Conservation (phyloP, 2,113 vertebrate genomes). For the Brevimyrus niger region DNA sequence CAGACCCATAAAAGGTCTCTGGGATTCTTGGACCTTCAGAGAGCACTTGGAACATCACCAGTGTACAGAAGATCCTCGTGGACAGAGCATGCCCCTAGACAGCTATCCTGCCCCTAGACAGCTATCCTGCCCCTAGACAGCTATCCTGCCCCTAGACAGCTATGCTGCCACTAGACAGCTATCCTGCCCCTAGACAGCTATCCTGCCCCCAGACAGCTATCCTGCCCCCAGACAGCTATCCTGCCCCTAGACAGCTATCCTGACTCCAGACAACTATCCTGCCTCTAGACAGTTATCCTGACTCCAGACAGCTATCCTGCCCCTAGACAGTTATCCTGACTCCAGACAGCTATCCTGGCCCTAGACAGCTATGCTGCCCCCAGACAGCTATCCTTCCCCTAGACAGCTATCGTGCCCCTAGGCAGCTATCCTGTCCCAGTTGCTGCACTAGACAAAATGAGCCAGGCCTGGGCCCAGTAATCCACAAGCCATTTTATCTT, state of each 20-base stretch:
- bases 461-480: background rate
- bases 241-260: background rate
- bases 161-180: background rate
- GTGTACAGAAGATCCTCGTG: background rate
- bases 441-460: background rate
- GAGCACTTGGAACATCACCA: background rate
- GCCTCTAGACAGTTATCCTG: no score
- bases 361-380: no score
- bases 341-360: no score
- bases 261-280: no score
- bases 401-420: background rate
- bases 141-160: background rate
- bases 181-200: background rate
- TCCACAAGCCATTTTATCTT: background rate
- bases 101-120: background rate
- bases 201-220: no score
- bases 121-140: background rate
- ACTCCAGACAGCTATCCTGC: no score
- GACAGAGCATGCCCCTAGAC: background rate
- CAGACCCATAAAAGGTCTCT: background rate
- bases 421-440: background rate
- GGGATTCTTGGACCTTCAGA: background rate
- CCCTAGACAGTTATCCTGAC: no score
- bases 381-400: no score
- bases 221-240: no score